Conservation (phyloP, 1,140 invertebrate species). For the Drosophila kohkoa region DNA sequence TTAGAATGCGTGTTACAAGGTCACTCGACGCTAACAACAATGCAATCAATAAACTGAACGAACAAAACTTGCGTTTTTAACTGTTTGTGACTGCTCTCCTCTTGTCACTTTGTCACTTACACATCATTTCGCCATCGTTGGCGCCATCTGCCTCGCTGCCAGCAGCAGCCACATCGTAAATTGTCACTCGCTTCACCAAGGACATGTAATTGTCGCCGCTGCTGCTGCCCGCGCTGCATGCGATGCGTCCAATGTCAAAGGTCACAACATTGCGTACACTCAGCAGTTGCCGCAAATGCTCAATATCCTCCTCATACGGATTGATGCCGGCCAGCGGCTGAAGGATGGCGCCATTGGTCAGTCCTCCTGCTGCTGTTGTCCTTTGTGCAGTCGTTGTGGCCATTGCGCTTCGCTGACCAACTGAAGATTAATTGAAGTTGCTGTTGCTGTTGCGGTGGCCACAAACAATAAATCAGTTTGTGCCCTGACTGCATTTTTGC, state of each 20-base stretch:
- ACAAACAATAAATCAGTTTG: conserved; percentile 44
- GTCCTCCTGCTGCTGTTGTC: conserved; percentile 32
- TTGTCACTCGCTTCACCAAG: conserved; percentile 82
- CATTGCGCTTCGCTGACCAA: conserved; percentile 53
- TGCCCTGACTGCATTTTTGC: conserved; percentile 70
- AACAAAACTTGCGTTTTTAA: conserved; percentile 14
- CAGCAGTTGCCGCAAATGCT: conserved; percentile 69
- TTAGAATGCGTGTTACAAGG: conserved; percentile 79
- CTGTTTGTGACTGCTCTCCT: background rate
- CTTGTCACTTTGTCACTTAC: conserved; percentile 32
- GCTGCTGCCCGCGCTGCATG: conserved; percentile 77
- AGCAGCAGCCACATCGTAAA: conserved; percentile 44
- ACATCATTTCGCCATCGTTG: conserved; percentile 38
- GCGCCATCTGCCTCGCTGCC: background rate
- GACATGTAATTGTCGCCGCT: conserved; percentile 84
- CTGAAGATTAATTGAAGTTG: conserved; percentile 11
- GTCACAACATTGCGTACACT: conserved; percentile 61
- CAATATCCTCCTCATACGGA: conserved; percentile 76
- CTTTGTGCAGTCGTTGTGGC: conserved; percentile 37
- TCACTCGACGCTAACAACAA: conserved; percentile 55
- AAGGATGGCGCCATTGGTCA: conserved; percentile 26
- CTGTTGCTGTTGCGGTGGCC: conserved; percentile 14
- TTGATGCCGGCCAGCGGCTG: conserved; percentile 41
- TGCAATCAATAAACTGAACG: conserved; percentile 41
- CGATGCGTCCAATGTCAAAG: conserved; percentile 70